Evolutionary conservation across 1,140 invertebrate genomes (phyloP), one percentile per base, ranked within the genome.

Genomic region (Bombus sylvicola): DNA sequence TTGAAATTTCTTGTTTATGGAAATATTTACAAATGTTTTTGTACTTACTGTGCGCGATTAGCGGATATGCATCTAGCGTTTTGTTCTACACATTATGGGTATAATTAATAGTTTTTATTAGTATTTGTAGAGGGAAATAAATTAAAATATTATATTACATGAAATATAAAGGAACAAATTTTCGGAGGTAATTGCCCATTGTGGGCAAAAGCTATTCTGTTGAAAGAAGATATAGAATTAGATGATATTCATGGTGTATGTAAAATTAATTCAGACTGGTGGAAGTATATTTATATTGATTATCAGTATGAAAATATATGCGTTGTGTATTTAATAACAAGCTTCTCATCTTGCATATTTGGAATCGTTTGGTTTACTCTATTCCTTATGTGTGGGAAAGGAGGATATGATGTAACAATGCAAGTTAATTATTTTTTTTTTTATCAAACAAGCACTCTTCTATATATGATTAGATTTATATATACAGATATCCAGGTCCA

Each of bases 71-170:
- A 13, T 83, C 86, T 13, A 73, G 92, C 28, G 86, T 92, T 69
- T 78, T 92, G 64, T 94, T 93, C 59, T 91, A 92, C 59, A 86
- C 83, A 18, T 87, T 93, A 37, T 93, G 91, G 92, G 93, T 94
- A 92, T 87, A 62, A 62, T 31, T 83, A 77, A 22, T 57, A 34
- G 73, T 68, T 68, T 57, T 18, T 12, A 68, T 47, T 68, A 15
- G n/a, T 78, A 39, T 43, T 28, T 4, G 18, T 25, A 80, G 28
- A 3, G n/a, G 37, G 68, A 72, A 84, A 37, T 18, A 69, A 84
- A 69, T 76, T 53, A 10, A 81, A 71, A 31, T 68, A 64, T 86
- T 57, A 73, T 84, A 47, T 62, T 62, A 57, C 76, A 28, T 62
- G 25, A 73, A 39, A 69, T 68, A 78, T 59, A 34, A 68, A 94